phyloP scores from a whole-genome alignment of 2,113 vertebrate genomes.

The Otolemur garnettii region DNA sequence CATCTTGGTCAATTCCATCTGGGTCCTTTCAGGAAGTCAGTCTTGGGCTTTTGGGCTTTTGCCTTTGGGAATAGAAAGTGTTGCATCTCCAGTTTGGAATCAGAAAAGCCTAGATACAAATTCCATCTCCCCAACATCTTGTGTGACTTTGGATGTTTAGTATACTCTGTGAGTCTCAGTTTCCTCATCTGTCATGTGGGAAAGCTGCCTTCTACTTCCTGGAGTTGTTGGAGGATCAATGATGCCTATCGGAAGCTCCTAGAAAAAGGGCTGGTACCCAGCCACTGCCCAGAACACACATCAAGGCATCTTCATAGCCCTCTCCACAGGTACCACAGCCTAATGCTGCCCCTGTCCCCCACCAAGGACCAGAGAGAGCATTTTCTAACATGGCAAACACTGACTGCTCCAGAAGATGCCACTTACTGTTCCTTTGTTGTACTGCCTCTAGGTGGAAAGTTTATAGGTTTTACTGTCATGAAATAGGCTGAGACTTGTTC shows the following conservation, averaged over 20 bases:
- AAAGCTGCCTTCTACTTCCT: not conserved
- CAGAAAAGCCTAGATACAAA: not conserved
- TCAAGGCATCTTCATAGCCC: no score
- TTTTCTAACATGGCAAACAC: not conserved
- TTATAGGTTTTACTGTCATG: not conserved
- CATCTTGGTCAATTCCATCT: not conserved
- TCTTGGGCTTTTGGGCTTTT: not conserved
- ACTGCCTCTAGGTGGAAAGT: not conserved
- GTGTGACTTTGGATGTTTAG: not conserved
- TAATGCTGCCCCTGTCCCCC: not conserved
- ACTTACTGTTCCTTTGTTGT: rapidly evolving
- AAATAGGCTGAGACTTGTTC: not conserved
- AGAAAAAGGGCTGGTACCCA: not conserved
- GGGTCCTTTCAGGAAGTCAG: not conserved
- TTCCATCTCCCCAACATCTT: not conserved
- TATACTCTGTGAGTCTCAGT: not conserved
- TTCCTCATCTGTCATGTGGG: not conserved
- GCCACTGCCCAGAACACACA: no score
- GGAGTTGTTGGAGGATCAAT: not conserved
- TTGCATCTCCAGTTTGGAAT: not conserved
- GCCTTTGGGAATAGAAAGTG: not conserved
- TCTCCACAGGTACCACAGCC: no score
- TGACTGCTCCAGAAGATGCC: not conserved
- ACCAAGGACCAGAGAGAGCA: not conserved
- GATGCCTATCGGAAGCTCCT: not conserved